Percentiles rank a stretch among this genome's conserved stretches.
Conservation (phyloP, 2,113 vertebrate species). For the Oncorhynchus clarkii region DNA sequence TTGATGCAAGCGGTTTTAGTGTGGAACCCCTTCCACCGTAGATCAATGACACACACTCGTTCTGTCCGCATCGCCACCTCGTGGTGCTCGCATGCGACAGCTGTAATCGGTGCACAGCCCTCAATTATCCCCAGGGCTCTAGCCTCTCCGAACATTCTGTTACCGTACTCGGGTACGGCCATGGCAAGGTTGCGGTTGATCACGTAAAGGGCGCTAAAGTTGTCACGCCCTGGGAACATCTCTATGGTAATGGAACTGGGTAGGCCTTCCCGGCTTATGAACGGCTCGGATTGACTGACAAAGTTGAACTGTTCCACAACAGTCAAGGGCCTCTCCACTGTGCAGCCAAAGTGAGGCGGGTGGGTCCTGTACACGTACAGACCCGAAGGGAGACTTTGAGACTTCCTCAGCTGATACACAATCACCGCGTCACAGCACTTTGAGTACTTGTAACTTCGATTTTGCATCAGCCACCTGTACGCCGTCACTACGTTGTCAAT, state of each 20-base stretch:
- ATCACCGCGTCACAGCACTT: neutral
- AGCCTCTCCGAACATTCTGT: neutral
- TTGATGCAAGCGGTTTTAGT: neutral
- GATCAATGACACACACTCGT: neutral
- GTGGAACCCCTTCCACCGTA: neutral
- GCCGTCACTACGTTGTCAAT: neutral
- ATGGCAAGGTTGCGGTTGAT: neutral
- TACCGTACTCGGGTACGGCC: neutral
- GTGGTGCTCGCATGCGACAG: neutral
- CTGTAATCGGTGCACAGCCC: neutral
- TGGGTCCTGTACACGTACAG: neutral
- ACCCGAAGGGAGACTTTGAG: neutral
- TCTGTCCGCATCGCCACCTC: neutral
- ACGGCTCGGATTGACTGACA: neutral
- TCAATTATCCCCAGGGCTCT: neutral
- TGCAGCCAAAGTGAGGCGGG: neutral
- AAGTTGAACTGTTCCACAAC: neutral
- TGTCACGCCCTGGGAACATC: neutral
- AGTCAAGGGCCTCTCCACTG: neutral
- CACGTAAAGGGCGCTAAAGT: neutral
- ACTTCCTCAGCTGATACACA: neutral
- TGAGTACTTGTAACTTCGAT: neutral
- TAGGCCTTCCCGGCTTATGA: neutral
- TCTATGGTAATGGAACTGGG: neutral
- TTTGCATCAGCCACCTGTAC: neutral